Percentiles rank a stretch among this genome's conserved stretches.
Conservation (phyloP, 2,888 invertebrate genomes). For the Diachrysia chrysitis region DNA sequence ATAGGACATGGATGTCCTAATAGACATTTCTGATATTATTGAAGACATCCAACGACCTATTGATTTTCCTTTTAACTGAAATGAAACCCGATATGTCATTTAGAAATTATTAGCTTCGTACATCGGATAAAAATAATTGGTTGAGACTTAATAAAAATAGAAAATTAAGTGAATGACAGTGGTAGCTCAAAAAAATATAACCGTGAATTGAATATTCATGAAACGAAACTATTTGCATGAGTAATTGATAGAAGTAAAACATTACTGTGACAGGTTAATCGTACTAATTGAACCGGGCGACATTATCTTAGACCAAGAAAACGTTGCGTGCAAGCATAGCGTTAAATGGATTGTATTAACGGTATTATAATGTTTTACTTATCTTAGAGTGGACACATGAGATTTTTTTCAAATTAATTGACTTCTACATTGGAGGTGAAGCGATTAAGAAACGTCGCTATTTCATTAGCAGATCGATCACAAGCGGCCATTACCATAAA, state of each 20-base stretch:
- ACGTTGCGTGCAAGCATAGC: slow-evolving; percentile 57
- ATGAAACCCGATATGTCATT: background rate
- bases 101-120: slow-evolving; percentile 2
- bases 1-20: slow-evolving; percentile 27
- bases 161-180: slow-evolving; percentile 42
- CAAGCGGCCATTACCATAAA: slow-evolving; percentile 20
- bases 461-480: slow-evolving; percentile 36
- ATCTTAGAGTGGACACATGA: slow-evolving; percentile 35
- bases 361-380: slow-evolving; percentile 57
- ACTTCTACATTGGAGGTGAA: slow-evolving; percentile 20
- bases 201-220: slow-evolving; percentile 79
- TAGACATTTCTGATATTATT: background rate
- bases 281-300: slow-evolving; percentile 76
- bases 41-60: background rate
- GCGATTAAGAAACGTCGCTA: slow-evolving; percentile 19
- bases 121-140: background rate
- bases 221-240: slow-evolving; percentile 78
- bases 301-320: slow-evolving; percentile 66
- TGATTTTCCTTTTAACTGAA: background rate
- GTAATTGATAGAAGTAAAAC: slow-evolving; percentile 82
- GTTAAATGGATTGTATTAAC: slow-evolving; percentile 62
- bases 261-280: slow-evolving; percentile 75
- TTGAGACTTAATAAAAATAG: slow-evolving; percentile 9
- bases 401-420: slow-evolving; percentile 43
- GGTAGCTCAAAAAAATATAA: slow-evolving; percentile 53